Conservation (phyloP, 2,797 vertebrate species). For the Onychomys arenicola region DNA sequence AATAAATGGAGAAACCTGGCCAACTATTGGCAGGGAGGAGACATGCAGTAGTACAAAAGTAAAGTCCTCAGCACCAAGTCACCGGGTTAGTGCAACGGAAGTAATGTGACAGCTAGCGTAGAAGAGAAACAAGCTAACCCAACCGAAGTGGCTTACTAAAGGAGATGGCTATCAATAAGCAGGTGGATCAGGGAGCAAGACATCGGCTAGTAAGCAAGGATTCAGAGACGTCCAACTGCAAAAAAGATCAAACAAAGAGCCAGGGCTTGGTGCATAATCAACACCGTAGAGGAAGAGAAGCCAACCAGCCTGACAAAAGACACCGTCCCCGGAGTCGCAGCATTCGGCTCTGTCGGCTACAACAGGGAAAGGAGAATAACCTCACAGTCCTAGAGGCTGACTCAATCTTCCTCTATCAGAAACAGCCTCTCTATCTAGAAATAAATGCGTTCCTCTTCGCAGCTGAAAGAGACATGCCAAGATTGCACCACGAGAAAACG, state of each 20-base stretch:
- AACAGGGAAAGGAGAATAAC: not conserved
- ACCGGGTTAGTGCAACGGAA: not conserved
- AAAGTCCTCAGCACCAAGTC: not conserved
- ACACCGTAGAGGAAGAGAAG: not conserved
- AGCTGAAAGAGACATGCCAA: not conserved
- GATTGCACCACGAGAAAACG: not conserved
- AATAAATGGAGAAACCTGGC: not conserved
- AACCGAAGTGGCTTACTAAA: not conserved
- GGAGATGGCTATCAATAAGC: not conserved
- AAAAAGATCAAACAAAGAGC: not conserved
- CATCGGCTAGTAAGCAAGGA: not conserved
- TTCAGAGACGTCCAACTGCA: not conserved
- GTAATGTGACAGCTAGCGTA: not conserved
- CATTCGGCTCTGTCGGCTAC: not conserved
- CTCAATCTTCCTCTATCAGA: not conserved
- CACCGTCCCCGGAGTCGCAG: not conserved
- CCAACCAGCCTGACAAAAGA: not conserved
- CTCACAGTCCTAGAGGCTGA: not conserved
- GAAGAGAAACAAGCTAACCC: not conserved
- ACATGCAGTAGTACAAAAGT: not conserved
- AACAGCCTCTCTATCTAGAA: not conserved
- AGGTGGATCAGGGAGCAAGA: not conserved
- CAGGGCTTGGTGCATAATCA: not conserved
- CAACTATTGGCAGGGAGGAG: not conserved
- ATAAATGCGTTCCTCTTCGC: not conserved